Percentiles rank a stretch among this genome's conserved stretches.
Evolutionary conservation across 2,888 invertebrate species (phyloP).

Genomic region (Miltochrista miniata): DNA sequence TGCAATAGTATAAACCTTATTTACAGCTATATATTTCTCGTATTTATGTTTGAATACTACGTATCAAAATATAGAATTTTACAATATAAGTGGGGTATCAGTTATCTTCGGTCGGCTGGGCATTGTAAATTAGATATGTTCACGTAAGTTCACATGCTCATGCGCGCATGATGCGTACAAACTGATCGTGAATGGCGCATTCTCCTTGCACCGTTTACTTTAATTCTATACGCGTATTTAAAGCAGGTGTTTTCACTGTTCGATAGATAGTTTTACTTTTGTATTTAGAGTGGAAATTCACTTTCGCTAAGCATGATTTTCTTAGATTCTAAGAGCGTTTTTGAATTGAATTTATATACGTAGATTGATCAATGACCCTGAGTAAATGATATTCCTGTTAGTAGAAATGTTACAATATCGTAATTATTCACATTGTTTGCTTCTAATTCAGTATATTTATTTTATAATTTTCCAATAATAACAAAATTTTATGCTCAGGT

Average conservation of each 20-base stretch:
- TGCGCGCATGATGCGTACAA: constrained; percentile 35
- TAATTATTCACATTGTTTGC: too few species aligned
- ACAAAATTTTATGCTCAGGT: too few species aligned
- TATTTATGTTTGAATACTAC: not conserved
- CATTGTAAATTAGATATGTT: constrained; percentile 36
- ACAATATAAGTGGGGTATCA: constrained; percentile 4
- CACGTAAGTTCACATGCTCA: constrained; percentile 39
- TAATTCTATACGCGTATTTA: constrained; percentile 56
- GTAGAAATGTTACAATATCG: too few species aligned
- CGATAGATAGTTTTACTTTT: constrained; percentile 63
- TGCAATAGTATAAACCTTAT: not conserved
- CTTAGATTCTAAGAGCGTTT: constrained; percentile 7
- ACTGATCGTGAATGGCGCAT: constrained; percentile 28
- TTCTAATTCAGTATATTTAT: too few species aligned
- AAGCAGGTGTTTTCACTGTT: constrained; percentile 65
- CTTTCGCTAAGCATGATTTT: constrained; percentile 56
- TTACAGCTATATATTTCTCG: not conserved
- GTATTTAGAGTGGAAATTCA: constrained; percentile 60
- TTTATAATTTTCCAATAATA: too few species aligned
- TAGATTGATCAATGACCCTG: not conserved
- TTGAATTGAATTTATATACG: constrained; percentile 10
- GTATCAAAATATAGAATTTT: constrained; percentile 2
- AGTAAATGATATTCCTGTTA: too few species aligned
- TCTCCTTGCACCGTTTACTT: constrained; percentile 37
- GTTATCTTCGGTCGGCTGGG: constrained; percentile 8